These are phyloP conservation scores for Mechanitis messenoides DNA, from an alignment of 2,888 invertebrate species.

Conservation along the genomic window DNA sequence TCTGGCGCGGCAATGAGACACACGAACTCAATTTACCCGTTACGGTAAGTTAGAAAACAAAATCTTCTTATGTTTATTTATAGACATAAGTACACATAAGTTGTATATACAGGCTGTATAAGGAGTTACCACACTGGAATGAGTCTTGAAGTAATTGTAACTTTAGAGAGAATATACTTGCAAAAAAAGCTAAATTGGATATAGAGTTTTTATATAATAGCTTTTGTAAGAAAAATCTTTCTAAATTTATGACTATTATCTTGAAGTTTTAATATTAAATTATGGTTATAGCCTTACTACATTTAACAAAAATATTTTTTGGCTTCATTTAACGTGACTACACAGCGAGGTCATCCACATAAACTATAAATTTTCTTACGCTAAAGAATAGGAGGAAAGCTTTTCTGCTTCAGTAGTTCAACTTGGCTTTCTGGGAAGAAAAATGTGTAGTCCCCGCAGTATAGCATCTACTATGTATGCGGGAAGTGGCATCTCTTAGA, in stretches of 20 bases:
- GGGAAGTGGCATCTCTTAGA: conserved; percentile 12
- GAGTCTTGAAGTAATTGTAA: no score
- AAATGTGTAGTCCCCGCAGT: conserved; percentile 16
- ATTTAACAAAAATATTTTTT: conserved; percentile 32
- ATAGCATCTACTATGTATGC: conserved; percentile 11
- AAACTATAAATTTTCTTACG: conserved; percentile 61
- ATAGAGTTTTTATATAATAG: no score
- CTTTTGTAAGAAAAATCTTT: no score
- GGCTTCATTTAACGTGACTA: conserved; percentile 52
- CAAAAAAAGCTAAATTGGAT: no score
- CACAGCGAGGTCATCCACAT: conserved; percentile 60
- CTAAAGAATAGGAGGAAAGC: conserved; percentile 49
- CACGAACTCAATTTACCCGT: conserved; percentile 81
- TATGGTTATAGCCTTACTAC: no score
- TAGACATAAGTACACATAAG: no score
- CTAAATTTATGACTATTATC: no score
- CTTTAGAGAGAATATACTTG: no score
- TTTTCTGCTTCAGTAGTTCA: conserved; percentile 50
- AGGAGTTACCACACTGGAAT: no score
- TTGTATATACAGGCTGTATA: no score
- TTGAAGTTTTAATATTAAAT: no score
- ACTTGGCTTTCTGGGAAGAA: conserved; percentile 48
- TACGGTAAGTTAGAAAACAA: conserved; percentile 69
- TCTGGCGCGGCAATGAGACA: conserved; percentile 84
- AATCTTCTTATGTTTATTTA: no score